Base-by-base conservation (phyloP, 2,113 vertebrate species). In the Stercorarius parasiticus region DNA sequence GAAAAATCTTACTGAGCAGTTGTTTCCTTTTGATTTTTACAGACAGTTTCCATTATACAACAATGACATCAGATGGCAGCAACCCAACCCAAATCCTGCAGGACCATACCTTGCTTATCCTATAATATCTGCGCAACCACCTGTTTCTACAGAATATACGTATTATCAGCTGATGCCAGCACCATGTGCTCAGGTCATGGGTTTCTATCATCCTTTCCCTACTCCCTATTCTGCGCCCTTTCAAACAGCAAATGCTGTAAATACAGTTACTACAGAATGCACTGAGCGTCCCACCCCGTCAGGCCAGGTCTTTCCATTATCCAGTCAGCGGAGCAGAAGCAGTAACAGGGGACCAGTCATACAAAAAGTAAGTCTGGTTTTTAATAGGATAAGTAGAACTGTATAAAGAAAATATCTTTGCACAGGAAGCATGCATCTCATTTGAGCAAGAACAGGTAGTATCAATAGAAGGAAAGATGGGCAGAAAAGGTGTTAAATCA, bases 101-200 rank as follows among this genome's bases (percentile, higher is more conserved):
- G 99, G 99, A 84, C 99, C 99, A 1, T 99, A 99, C 98, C 98
- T 99, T 96, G 99, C 99, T 74, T 99, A 99, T 97, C 99, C 99
- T 64, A 99, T 99, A 97, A 95, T 99, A 97, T 98, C 99, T 72
- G 98, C 99, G 5, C 99, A 99, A 93, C 99, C 99, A 27, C 98
- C 99, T 47, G 99, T 99, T 86, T 99, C 99, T 94, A 98, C 99
- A 23, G 99, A 99, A 80, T 99, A 99, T n/a, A 95, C 99, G 0
- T 99, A 99, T 83, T 99, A 99, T 74, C 99, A 99, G 97, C 97
- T 99, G 89, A 99, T 99, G 99, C 99, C 99, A 66, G 98, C 99
- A 42, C 99, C 99, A 2, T 99, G 99, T 96, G 98, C 99, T 61
- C 99, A 99, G 58, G 98, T 99, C 82, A 99, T 99, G 99, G 99